phyloP scores from a whole-genome alignment of 2,113 vertebrate species.

The Ivindomyrus marchei region DNA sequence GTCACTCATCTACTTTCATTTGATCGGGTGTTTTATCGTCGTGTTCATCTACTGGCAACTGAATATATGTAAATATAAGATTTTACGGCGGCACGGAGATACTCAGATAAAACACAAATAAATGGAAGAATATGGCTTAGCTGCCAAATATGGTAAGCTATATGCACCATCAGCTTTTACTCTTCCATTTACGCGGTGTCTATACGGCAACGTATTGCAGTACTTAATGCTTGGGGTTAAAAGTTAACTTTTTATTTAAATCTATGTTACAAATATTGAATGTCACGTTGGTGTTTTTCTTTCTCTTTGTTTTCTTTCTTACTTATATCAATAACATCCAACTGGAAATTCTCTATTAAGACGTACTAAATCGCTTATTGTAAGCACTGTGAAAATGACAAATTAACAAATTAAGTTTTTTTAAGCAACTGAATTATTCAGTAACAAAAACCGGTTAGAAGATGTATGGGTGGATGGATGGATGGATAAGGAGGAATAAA shows the following conservation, averaged over 20 bases:
- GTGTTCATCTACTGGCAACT: background rate
- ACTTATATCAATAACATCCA: background rate
- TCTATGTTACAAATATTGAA: background rate
- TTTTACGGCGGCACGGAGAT: background rate
- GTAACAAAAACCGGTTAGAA: background rate
- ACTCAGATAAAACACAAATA: conserved; percentile 5
- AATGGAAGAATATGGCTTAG: conserved; percentile 46
- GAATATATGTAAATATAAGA: background rate
- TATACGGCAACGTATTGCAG: background rate
- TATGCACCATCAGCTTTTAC: conserved; percentile 5
- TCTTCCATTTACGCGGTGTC: background rate
- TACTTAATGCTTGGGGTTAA: background rate
- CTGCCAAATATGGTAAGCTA: conserved; percentile 44
- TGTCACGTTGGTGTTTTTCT: background rate
- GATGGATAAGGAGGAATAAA: background rate
- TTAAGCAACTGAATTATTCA: background rate
- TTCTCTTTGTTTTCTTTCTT: background rate
- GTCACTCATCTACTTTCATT: background rate
- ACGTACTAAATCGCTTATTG: background rate
- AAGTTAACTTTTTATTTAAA: background rate
- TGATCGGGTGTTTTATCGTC: background rate
- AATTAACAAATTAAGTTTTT: background rate
- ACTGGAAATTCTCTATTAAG: background rate
- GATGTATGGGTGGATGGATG: background rate
- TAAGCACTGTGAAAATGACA: background rate